Evolutionary conservation across 2,888 invertebrate genomes (phyloP).

Genomic region (Deilephila elpenor): DNA sequence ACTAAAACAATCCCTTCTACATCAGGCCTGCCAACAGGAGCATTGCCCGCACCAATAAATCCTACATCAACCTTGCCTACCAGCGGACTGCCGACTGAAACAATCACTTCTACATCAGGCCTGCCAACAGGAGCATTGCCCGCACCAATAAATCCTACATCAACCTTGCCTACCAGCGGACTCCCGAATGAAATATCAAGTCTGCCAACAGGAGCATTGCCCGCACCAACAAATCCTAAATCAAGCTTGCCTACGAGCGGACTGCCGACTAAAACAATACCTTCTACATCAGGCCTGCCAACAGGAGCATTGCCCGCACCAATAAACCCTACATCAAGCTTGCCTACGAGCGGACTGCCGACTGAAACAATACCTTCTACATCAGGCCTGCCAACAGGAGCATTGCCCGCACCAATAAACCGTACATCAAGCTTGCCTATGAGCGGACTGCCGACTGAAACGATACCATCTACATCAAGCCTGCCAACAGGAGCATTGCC

Average conservation of each 20-base stretch:
- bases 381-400: background rate
- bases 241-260: background rate
- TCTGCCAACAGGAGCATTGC: background rate
- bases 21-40: background rate
- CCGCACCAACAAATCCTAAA: background rate
- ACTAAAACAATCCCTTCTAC: background rate
- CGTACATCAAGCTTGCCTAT: background rate
- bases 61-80: constrained; percentile 4
- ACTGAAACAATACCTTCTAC: background rate
- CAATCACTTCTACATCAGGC: background rate
- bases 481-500: background rate
- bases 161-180: background rate
- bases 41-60: background rate
- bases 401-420: background rate
- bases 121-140: background rate
- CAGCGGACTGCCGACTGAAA: background rate
- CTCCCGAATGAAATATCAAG: background rate
- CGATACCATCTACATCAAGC: background rate
- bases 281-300: background rate
- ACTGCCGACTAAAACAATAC: background rate
- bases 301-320: background rate
- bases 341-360: background rate
- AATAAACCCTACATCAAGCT: background rate
- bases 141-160: background rate
- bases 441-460: background rate